Base-by-base conservation (phyloP, 2,888 invertebrate species). In the Tetragonisca angustula region DNA sequence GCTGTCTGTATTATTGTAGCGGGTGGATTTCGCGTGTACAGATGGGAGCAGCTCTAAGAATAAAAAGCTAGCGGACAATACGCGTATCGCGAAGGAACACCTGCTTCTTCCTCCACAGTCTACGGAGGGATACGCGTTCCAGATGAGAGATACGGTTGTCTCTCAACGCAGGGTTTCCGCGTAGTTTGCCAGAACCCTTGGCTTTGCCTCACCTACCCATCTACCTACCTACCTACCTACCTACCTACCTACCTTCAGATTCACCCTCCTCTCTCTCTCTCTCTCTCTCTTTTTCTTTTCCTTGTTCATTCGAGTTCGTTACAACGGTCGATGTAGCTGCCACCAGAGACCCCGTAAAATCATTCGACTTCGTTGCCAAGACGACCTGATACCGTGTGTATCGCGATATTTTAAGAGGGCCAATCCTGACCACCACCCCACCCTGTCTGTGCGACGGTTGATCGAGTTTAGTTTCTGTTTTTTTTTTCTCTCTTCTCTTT, bases 261-360 rank as follows among this genome's bases (percentile, higher is more conserved):
- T 64, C 36, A 75, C 70, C 70, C 70, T 32, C 68, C 70, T 70
- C 62, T 27, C 43, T 78, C 71, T 32, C 32, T 36, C 65, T 49
- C 19, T 65, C 50, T 9, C 0, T 32, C 32, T 4, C 4, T 32
- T 6, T 19, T 19, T 61, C 32, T 50, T 52, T 64, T 68, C 64
- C 64, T 36, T 32, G 71, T 50, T 77, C 54, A 68, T 78, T 59
- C 76, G 62, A 76, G 77, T 73, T 85, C 90, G 89, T 88, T 90
- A 87, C 75, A 81, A 84, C 84, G 89, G 87, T 90, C 90, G 89
- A 89, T 89, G 83, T 89, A 90, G 88, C 86, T 64, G 75, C 49
- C 76, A 82, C 68, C 74, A 73, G 79, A 84, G 75, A 76, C 70
- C 88, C 88, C 79, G 85, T 85, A 79, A 83, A 87, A 87, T 77